These are phyloP conservation scores for Macrobrachium nipponense DNA, from an alignment of 1,140 invertebrate genomes.

Conservation along the genomic window DNA sequence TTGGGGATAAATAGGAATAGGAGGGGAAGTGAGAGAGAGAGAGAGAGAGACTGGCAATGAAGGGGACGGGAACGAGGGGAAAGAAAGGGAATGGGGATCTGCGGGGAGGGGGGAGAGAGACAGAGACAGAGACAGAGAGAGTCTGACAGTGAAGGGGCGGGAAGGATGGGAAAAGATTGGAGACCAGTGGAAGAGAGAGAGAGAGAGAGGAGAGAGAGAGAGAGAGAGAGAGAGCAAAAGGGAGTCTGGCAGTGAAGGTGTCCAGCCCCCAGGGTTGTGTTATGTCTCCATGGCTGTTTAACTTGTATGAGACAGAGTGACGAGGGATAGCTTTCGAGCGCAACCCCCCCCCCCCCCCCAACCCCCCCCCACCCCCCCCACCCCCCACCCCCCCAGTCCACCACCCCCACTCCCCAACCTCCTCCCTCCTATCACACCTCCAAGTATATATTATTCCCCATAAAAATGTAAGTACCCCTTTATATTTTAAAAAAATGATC, in stretches of 20 bases:
- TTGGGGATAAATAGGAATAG: not conserved
- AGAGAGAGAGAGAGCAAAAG: conserved; percentile 4
- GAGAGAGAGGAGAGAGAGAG: conserved; percentile 30
- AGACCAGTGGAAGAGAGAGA: not conserved
- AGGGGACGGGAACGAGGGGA: not conserved
- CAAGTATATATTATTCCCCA: too few relatives aligned
- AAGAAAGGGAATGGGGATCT: too few relatives aligned
- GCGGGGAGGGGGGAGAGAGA: not conserved
- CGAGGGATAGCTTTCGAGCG: too few relatives aligned
- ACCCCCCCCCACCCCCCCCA: not conserved
- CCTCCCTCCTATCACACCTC: too few relatives aligned
- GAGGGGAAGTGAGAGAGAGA: not conserved
- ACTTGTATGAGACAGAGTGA: too few relatives aligned
- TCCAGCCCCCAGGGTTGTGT: not conserved
- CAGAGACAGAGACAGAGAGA: conserved; percentile 6
- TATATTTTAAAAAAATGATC: too few relatives aligned
- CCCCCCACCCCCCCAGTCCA: not conserved
- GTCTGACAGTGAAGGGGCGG: not conserved
- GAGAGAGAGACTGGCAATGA: not conserved
- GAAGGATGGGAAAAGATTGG: not conserved
- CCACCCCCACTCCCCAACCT: not conserved
- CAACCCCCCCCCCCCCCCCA: not conserved
- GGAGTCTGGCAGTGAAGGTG: not conserved
- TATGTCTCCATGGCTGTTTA: too few relatives aligned
- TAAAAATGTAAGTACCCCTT: too few relatives aligned